A percentile compares a stretch with the other conserved stretches of the same genome.
Evolutionary conservation across 2,113 vertebrate genomes (phyloP).

Genomic region (Pheucticus melanocephalus): DNA sequence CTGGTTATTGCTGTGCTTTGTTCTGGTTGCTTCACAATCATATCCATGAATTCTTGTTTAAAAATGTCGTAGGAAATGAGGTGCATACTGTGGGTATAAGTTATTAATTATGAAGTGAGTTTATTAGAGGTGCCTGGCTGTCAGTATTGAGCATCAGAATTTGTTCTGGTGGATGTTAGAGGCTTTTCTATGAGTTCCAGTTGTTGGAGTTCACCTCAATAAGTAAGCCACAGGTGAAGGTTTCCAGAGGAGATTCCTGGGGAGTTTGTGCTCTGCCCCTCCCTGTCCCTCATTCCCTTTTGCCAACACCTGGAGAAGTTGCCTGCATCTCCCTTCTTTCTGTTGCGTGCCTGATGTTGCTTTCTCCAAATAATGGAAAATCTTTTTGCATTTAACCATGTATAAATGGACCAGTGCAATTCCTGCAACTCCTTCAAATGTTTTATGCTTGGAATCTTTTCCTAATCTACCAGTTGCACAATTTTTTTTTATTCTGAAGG

Average conservation of each 20-base stretch:
- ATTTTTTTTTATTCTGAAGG: background rate
- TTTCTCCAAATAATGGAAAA: background rate
- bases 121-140: background rate
- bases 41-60: background rate
- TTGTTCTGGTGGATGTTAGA: background rate
- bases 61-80: conserved; percentile 1
- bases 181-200: background rate
- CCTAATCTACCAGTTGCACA: background rate
- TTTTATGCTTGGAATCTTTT: background rate
- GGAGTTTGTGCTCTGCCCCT: background rate
- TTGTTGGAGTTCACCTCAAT: background rate
- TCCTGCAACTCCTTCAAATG: background rate
- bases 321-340: background rate
- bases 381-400: background rate
- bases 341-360: background rate
- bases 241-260: background rate
- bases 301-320: background rate
- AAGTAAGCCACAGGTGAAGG: background rate
- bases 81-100: background rate
- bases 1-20: background rate
- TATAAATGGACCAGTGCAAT: background rate
- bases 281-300: too few relatives aligned
- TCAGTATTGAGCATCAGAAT: background rate
- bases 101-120: background rate
- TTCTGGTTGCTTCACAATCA: background rate